These are phyloP conservation scores for Okamejei kenojei DNA, from an alignment of 2,797 vertebrate species.

Conservation along the genomic window DNA sequence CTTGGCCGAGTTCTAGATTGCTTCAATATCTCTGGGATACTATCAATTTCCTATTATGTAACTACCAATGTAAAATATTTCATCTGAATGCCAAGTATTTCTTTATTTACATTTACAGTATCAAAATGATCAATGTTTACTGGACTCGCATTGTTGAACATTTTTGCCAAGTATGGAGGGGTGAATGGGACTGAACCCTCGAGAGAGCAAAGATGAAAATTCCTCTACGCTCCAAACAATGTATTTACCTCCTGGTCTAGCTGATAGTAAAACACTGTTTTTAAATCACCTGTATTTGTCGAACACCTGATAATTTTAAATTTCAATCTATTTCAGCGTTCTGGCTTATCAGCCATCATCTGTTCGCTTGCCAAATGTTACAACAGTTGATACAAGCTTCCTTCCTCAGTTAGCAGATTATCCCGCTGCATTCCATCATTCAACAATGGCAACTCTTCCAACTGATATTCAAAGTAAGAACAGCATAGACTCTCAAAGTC, in stretches of 20 bases:
- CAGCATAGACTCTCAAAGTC: neutral
- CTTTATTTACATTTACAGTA: too few species aligned
- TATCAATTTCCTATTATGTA: too few species aligned
- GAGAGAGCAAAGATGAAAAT: neutral
- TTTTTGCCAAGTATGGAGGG: neutral
- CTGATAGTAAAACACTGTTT: neutral
- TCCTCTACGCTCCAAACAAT: neutral
- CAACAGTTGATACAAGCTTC: slow-evolving; percentile 70
- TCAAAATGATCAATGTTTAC: too few species aligned
- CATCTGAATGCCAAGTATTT: too few species aligned
- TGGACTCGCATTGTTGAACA: too few species aligned
- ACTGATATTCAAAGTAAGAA: slow-evolving; percentile 86
- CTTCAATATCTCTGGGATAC: too few species aligned
- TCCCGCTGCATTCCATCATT: slow-evolving; percentile 82
- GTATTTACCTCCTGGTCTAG: neutral
- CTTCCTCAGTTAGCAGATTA: slow-evolving; percentile 79
- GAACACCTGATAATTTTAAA: neutral
- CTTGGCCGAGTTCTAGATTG: too few species aligned
- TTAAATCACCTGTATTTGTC: neutral
- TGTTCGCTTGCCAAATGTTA: slow-evolving; percentile 74
- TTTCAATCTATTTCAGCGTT: slow-evolving; percentile 66
- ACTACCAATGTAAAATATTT: too few species aligned
- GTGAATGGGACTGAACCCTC: neutral
- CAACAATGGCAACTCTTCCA: slow-evolving; percentile 75
- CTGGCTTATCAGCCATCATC: slow-evolving; percentile 83